These are phyloP conservation scores for Zhuqinia jingwanae DNA, from an alignment of 2,888 invertebrate species.

Conservation along the genomic window DNA sequence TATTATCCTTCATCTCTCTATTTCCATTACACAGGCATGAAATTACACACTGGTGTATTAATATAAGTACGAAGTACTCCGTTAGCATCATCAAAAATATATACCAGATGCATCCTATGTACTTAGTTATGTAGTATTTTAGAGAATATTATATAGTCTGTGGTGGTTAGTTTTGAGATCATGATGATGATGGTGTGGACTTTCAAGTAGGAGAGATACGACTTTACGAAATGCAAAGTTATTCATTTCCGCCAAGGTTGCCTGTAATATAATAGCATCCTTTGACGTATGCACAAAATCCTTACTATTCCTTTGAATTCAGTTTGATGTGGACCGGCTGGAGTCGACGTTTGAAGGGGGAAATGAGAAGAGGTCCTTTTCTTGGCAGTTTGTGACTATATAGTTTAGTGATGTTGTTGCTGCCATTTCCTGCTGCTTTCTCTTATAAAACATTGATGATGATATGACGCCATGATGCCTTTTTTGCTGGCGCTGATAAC, in stretches of 20 bases:
- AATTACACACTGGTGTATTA: too few relatives aligned
- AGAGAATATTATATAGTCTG: neutral
- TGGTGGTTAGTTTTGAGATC: neutral
- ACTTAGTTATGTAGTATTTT: neutral
- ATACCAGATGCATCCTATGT: neutral
- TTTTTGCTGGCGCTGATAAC: neutral
- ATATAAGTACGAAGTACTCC: neutral
- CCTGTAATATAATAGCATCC: constrained; percentile 4
- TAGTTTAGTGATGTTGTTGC: neutral
- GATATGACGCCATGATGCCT: constrained; percentile 5
- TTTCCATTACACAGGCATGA: too few relatives aligned
- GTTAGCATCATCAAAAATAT: neutral
- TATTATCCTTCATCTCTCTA: neutral
- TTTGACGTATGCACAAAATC: too few relatives aligned
- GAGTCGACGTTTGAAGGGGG: neutral
- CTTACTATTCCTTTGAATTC: too few relatives aligned
- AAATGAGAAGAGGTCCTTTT: constrained; percentile 26
- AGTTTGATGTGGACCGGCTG: constrained; percentile 14
- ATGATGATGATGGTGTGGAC: neutral
- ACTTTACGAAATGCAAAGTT: too few relatives aligned
- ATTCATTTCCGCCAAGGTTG: constrained; percentile 36
- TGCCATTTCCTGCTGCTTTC: constrained; percentile 25
- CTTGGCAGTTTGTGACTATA: neutral
- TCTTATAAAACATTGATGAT: constrained; percentile 36
- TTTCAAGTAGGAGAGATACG: too few relatives aligned